Evolutionary conservation across 2,797 vertebrate species (phyloP).

Genomic region (Champsocephalus gunnari): DNA sequence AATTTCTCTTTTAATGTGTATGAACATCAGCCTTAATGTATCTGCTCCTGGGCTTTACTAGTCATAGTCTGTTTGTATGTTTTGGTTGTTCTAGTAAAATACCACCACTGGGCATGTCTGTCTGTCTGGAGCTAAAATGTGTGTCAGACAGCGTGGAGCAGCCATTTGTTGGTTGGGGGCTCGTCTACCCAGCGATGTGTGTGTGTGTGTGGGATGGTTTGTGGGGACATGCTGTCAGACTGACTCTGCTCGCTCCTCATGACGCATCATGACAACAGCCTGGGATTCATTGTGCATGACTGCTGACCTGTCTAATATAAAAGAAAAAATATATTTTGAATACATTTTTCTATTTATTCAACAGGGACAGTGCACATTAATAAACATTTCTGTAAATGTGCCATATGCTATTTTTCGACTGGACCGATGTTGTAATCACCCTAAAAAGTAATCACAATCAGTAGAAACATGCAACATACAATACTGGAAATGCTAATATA

Average conservation of each 20-base stretch:
- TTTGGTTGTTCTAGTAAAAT: constrained; percentile 26
- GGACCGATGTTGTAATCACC: no score
- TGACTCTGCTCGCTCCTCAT: constrained; percentile 46
- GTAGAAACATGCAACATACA: no score
- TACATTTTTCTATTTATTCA: no score
- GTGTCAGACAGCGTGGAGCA: constrained; percentile 45
- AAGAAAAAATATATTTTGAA: no score
- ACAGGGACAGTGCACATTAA: no score
- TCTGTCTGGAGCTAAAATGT: constrained; percentile 53
- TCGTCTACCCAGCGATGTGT: constrained; percentile 24
- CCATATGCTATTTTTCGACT: no score
- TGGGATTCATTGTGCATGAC: constrained; percentile 35
- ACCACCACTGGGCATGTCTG: constrained; percentile 37
- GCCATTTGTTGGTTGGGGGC: constrained; percentile 43
- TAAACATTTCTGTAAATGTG: no score
- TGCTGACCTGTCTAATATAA: constrained; percentile 26
- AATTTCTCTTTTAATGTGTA: constrained; percentile 1
- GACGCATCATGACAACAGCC: constrained; percentile 43
- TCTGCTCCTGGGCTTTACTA: background rate
- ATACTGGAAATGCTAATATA: no score
- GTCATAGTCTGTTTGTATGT: constrained; percentile 20
- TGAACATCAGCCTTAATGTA: constrained; percentile 1
- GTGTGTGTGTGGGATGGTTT: constrained; percentile 2
- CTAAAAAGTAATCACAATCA: no score
- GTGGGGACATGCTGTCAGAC: constrained; percentile 58